Evolutionary conservation across 2,797 vertebrate species (phyloP).

Genomic region (Eulemur albifrons): DNA sequence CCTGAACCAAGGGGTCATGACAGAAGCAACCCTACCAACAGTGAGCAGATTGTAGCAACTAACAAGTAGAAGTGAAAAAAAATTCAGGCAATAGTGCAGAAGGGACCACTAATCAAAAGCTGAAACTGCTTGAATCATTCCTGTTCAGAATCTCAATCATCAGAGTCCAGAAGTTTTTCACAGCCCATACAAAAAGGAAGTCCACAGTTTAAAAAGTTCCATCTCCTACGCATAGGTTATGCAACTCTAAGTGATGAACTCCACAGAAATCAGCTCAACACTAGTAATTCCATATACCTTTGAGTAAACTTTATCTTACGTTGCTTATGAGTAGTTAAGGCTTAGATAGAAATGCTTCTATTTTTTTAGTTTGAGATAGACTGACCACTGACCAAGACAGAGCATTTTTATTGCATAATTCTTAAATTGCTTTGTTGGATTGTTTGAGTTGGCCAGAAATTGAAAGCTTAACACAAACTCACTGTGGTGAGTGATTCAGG

Average conservation of each 20-base stretch:
- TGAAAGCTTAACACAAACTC: slow-evolving; percentile 24
- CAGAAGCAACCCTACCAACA: not conserved
- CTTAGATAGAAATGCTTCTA: not conserved
- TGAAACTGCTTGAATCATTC: not conserved
- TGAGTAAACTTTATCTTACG: not conserved
- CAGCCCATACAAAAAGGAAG: not conserved
- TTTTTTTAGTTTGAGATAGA: not conserved
- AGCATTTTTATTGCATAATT: slow-evolving; percentile 52
- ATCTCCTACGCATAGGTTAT: not conserved
- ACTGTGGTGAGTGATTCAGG: slow-evolving; percentile 49
- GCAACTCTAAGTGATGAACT: not conserved
- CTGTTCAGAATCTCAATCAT: not conserved
- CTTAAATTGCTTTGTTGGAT: not conserved
- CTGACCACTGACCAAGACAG: slow-evolving; percentile 21
- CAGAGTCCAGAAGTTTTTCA: not conserved
- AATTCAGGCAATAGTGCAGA: not conserved
- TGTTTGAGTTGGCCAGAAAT: slow-evolving; percentile 63
- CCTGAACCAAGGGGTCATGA: not conserved
- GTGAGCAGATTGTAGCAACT: not conserved
- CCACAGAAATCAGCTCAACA: not conserved
- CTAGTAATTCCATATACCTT: not conserved
- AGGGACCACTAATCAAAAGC: not conserved
- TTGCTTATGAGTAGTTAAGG: not conserved
- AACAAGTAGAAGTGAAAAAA: not conserved
- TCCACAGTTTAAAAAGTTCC: not conserved